Evolutionary conservation across 2,888 invertebrate genomes (phyloP), one percentile per base, ranked within the genome.

Genomic region (Philhelius pedissequus): DNA sequence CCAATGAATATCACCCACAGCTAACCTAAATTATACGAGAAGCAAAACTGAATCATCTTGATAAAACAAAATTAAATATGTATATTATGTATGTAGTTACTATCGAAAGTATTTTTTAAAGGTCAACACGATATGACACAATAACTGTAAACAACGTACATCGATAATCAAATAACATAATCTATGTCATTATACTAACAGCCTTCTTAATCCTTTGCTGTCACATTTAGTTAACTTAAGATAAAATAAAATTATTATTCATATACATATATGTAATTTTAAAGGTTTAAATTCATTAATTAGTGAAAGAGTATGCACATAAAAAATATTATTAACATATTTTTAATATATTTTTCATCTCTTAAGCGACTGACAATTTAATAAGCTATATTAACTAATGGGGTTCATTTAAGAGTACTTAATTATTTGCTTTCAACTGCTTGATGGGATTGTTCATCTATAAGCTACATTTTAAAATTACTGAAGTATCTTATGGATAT

Each of bases 281-380:
- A 62, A 62, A 27, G 8, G 1, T 43, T 43, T 43, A 25, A 52
- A 30, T 62, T 18, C 25, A n/a, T 27, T 60, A 73, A 73, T 73
- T 40, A 62, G 73, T 30, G 73, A 73, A 73, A 73, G 73, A 13
- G 8, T 62, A 62, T 73, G 73, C 62, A 73, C 40, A 62, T 73
- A 73, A 18, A 58, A 11, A 4, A 58, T 18, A 11, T 5, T 35
- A 70, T 70, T 58, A 45, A 18, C 22, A 70, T 32, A 48, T 15
- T 45, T 58, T 50, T 58, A 45, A 38, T 71, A 35, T 45, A 4
- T 50, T 45, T n/a, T n/a, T n/a, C n/a, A n/a, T n/a, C n/a, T 43
- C 35, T 40, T 20, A 27, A 56, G 32, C 35, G 20, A 56, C 27
- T 5, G 30, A 30, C 7, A 30, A 30, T 11, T 30, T 30, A 54